Evolutionary conservation across 2,113 vertebrate species (phyloP).

Genomic region (Glaucomys volans): DNA sequence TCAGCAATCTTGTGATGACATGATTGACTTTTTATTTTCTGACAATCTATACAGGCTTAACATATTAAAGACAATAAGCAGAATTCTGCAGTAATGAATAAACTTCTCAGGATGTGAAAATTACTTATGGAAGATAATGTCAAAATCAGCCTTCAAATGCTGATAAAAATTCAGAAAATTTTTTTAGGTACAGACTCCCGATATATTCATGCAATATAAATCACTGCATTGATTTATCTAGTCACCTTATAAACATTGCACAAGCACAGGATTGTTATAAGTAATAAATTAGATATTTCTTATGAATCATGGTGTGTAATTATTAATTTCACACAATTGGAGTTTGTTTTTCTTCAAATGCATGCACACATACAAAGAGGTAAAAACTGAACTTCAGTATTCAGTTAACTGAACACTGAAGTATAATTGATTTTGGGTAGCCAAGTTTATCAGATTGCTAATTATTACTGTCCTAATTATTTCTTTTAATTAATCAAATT

Average conservation of each 20-base stretch:
- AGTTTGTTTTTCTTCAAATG: not conserved
- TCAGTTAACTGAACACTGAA: not conserved
- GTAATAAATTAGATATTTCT: not conserved
- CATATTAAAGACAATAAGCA: not conserved
- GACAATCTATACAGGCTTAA: slow-evolving; percentile 47
- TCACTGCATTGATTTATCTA: not conserved
- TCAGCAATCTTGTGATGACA: slow-evolving; percentile 50
- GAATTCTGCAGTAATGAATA: not conserved
- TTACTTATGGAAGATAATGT: not conserved
- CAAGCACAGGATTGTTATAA: not conserved
- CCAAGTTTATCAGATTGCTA: not conserved
- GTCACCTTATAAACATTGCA: not conserved
- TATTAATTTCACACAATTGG: not conserved
- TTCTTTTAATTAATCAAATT: not conserved
- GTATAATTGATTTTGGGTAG: not conserved
- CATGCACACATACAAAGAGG: not conserved
- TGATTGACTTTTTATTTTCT: slow-evolving; percentile 72
- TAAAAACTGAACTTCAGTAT: too few relatives aligned
- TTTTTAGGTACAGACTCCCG: not conserved
- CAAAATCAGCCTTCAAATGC: not conserved
- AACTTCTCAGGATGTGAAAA: not conserved
- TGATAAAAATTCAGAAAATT: not conserved
- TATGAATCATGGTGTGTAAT: not conserved
- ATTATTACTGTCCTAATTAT: not conserved
- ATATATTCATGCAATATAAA: not conserved